phyloP scores from a whole-genome alignment of 2,797 vertebrate species.

The Peromyscus attwateri region DNA sequence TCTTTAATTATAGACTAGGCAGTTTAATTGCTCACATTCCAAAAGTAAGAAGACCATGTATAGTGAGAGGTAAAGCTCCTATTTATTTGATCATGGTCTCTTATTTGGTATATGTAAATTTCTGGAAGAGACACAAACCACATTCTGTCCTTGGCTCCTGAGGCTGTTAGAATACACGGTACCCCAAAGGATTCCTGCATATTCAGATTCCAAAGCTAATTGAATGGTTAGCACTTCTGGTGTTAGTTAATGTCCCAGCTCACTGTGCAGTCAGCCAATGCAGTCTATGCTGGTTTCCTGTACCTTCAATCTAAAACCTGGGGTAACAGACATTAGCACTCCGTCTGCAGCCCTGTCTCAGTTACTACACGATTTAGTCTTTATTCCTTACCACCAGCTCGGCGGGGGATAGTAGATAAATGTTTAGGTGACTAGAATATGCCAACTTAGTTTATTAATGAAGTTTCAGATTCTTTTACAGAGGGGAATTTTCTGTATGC shows the following conservation, averaged over 20 bases:
- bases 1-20: background rate
- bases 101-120: slow-evolving; percentile 23
- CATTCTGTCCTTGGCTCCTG: background rate
- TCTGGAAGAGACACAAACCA: slow-evolving; percentile 2
- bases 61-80: background rate
- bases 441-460: slow-evolving; percentile 47
- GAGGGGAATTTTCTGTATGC: background rate
- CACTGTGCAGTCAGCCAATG: slow-evolving; percentile 5
- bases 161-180: background rate
- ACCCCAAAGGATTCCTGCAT: background rate
- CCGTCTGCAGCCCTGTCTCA: background rate
- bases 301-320: background rate
- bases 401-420: background rate
- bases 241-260: background rate
- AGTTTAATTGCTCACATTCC: slow-evolving; percentile 44
- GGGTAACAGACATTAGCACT: background rate
- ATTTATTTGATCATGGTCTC: background rate
- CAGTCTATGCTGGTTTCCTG: slow-evolving; percentile 1
- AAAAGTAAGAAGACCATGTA: slow-evolving; percentile 5
- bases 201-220: slow-evolving; percentile 56
- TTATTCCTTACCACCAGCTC: slow-evolving; percentile 2
- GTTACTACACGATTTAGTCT: background rate
- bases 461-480: slow-evolving; percentile 14
- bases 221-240: background rate
- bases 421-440: slow-evolving; percentile 41